A percentile compares a stretch with the other conserved stretches of the same genome.
phyloP scores from a whole-genome alignment of 2,797 vertebrate species.

The Schizothorax lantsangensis region DNA sequence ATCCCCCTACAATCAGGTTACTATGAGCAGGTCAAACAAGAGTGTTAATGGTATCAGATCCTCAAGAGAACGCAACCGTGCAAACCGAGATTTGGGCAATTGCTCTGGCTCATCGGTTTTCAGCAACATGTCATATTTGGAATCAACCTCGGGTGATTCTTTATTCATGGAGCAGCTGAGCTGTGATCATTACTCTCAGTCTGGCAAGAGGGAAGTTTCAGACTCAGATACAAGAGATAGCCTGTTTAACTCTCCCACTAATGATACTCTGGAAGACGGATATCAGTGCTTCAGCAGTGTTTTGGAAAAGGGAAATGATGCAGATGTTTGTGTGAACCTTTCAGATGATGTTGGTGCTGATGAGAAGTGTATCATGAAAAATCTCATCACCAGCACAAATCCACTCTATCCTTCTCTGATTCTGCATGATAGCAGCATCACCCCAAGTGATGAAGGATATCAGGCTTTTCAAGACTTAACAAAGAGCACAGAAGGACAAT shows the following conservation, averaged over 20 bases:
- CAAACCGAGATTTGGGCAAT: constrained; percentile 1
- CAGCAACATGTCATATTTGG: constrained; percentile 52
- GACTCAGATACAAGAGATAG: not conserved
- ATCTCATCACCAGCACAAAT: constrained; percentile 36
- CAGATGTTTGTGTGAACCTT: constrained; percentile 3
- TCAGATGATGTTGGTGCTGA: not conserved
- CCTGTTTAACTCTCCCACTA: not conserved
- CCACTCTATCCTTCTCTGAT: constrained; percentile 29
- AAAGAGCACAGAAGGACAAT: constrained; percentile 10
- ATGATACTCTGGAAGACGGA: not conserved
- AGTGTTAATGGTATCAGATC: not conserved
- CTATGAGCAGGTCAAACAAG: not conserved
- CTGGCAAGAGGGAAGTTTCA: not conserved
- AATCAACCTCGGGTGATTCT: not conserved
- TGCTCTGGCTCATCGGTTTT: constrained; percentile 42
- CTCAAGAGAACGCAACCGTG: not conserved
- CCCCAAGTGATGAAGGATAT: constrained; percentile 42
- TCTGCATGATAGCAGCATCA: not conserved
- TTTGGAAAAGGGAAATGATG: not conserved
- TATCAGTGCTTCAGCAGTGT: constrained; percentile 36
- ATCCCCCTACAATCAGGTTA: not conserved
- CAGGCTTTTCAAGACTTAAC: constrained; percentile 41
- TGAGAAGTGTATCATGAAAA: not conserved
- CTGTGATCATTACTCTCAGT: not conserved
- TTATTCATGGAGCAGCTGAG: not conserved